These are phyloP conservation scores for Vollenhovia emeryi DNA, from an alignment of 1,140 invertebrate genomes.

Conservation along the genomic window DNA sequence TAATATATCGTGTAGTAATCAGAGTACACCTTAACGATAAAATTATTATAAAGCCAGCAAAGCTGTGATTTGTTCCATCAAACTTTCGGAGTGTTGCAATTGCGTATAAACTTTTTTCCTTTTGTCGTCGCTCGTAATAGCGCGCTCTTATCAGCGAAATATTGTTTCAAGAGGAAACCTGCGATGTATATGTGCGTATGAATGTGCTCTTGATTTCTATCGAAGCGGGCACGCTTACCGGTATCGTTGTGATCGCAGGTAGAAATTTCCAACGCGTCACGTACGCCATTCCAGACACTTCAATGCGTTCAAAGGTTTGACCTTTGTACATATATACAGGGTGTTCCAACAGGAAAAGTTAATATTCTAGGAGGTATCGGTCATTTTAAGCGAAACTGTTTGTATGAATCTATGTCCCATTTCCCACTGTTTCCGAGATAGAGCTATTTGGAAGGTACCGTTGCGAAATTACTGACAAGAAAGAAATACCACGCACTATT, in stretches of 20 bases:
- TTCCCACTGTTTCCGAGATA: no score
- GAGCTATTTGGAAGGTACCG: no score
- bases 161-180: slow-evolving; percentile 45
- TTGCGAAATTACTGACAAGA: no score
- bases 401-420: no score
- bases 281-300: slow-evolving; percentile 42
- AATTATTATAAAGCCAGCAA: neutral
- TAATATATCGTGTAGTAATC: neutral
- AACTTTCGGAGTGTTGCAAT: slow-evolving; percentile 30
- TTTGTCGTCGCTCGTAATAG: slow-evolving; percentile 43
- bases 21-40: neutral
- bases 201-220: slow-evolving; percentile 60
- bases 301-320: slow-evolving; percentile 23
- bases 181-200: neutral
- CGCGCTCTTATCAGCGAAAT: slow-evolving; percentile 52
- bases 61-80: neutral
- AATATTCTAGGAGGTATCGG: no score
- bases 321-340: no score
- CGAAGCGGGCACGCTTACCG: slow-evolving; percentile 24
- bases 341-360: no score
- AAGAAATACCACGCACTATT: no score
- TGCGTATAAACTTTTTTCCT: slow-evolving; percentile 43
- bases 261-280: slow-evolving; percentile 40
- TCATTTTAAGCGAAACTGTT: no score
- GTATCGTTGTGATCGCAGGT: slow-evolving; percentile 48